Conservation (phyloP, 1,140 invertebrate genomes). For the Achatina immaculata region DNA sequence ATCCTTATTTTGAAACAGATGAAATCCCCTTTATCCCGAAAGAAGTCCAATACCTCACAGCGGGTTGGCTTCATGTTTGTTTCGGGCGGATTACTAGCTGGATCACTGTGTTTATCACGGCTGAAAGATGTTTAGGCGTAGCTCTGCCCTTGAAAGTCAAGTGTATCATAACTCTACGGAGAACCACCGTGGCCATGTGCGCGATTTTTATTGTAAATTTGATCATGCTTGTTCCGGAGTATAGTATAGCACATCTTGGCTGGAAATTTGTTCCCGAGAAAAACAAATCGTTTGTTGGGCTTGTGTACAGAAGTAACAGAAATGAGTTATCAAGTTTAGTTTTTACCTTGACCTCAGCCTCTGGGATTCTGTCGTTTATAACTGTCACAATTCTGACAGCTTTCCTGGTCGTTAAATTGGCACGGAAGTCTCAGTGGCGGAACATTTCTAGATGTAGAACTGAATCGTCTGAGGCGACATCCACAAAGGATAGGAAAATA, state of each 20-base stretch:
- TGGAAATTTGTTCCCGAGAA: conserved; percentile 6
- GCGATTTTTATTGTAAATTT: not conserved
- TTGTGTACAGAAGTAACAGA: not conserved
- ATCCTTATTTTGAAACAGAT: not conserved
- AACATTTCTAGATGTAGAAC: not conserved
- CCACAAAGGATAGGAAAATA: not conserved
- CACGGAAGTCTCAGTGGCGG: not conserved
- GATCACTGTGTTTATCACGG: conserved; percentile 11
- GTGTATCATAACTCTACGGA: not conserved
- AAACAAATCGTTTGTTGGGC: not conserved
- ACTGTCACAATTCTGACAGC: not conserved
- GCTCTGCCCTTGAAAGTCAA: conserved; percentile 18
- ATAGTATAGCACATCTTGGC: not conserved
- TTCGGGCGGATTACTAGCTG: not conserved
- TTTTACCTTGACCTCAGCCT: not conserved
- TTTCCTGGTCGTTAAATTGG: not conserved
- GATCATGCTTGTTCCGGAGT: not conserved
- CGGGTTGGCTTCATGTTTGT: not conserved
- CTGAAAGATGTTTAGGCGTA: conserved; percentile 14
- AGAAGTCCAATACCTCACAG: conserved; percentile 1
- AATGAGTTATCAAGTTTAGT: not conserved
- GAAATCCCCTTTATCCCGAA: not conserved
- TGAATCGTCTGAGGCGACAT: too few species aligned
- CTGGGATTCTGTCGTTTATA: not conserved
- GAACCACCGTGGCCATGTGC: not conserved